A percentile compares a stretch with the other conserved stretches of the same genome.
phyloP scores from a whole-genome alignment of 2,113 vertebrate species.

The Collichthys lucidus region DNA sequence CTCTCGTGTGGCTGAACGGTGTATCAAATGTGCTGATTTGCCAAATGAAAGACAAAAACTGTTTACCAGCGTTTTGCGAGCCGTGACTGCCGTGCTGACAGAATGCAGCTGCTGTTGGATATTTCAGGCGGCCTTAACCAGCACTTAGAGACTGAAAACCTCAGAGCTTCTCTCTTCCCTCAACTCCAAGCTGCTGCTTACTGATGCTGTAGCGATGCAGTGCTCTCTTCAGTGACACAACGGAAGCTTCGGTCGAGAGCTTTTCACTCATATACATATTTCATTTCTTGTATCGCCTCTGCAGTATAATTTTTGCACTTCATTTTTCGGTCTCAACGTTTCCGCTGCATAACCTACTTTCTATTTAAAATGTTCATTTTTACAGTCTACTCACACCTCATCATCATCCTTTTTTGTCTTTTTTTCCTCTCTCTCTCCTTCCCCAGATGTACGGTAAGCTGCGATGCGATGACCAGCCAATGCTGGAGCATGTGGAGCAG shows the following conservation, averaged over 20 bases:
- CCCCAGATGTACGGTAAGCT: slow-evolving; percentile 84
- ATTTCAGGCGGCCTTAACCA: slow-evolving; percentile 65
- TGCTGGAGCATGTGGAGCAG: slow-evolving; percentile 84
- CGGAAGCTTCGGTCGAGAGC: slow-evolving; percentile 14
- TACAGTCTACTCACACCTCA: slow-evolving; percentile 7
- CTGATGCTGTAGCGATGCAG: slow-evolving; percentile 29
- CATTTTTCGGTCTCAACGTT: slow-evolving; percentile 18
- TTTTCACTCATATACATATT: slow-evolving; percentile 38
- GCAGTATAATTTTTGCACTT: slow-evolving; percentile 26
- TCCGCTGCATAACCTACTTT: slow-evolving; percentile 37
- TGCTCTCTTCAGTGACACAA: slow-evolving; percentile 45
- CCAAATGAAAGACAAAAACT: slow-evolving; percentile 73
- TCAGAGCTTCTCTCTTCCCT: slow-evolving; percentile 49
- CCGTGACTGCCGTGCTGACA: slow-evolving; percentile 55
- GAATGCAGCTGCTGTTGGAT: slow-evolving; percentile 65
- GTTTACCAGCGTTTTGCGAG: slow-evolving; percentile 70
- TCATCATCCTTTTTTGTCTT: slow-evolving; percentile 18
- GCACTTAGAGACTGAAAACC: slow-evolving; percentile 61
- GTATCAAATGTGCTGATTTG: slow-evolving; percentile 76
- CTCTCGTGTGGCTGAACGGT: slow-evolving; percentile 49
- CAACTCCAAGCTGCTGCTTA: slow-evolving; percentile 45
- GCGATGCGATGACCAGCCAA: slow-evolving; percentile 81
- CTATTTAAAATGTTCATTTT: slow-evolving; percentile 3
- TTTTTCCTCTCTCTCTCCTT: not conserved
- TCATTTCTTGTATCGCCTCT: slow-evolving; percentile 36